Percentiles rank a stretch among this genome's conserved stretches.
Conservation (phyloP, 2,113 vertebrate genomes). For the Gymnogyps californianus region DNA sequence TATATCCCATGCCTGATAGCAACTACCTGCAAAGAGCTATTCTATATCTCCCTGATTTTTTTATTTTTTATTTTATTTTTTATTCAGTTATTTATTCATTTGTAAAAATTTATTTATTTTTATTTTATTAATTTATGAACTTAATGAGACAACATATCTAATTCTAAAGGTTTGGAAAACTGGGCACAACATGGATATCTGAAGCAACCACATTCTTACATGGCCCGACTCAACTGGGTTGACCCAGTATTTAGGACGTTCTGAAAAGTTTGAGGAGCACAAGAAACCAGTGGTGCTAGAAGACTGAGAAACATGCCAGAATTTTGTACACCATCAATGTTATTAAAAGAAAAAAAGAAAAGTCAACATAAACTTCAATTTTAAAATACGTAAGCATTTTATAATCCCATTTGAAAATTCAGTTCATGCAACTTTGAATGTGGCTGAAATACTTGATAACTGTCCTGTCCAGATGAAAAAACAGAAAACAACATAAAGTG, state of each 20-base stretch:
- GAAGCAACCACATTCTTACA: not conserved
- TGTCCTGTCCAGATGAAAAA: not conserved
- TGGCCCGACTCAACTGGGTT: rapidly evolving
- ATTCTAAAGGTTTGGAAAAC: not conserved
- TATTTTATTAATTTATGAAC: not conserved
- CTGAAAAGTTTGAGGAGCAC: not conserved
- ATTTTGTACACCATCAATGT: not conserved
- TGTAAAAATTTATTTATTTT: not conserved
- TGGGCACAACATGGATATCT: not conserved
- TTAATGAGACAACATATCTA: not conserved
- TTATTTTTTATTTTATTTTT: not conserved
- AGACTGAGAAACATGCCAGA: not conserved
- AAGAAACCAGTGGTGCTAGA: not conserved
- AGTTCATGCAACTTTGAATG: not conserved
- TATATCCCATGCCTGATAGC: not conserved
- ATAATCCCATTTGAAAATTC: not conserved
- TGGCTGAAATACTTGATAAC: not conserved
- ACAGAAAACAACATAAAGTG: not conserved
- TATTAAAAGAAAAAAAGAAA: not conserved
- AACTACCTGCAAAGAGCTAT: not conserved
- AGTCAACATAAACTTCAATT: not conserved
- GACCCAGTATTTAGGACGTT: not conserved
- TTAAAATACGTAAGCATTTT: not conserved
- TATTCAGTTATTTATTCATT: not conserved
- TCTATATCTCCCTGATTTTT: not conserved